Base-by-base conservation (phyloP, 2,888 invertebrate species). In the Polydrusus tereticollis region DNA sequence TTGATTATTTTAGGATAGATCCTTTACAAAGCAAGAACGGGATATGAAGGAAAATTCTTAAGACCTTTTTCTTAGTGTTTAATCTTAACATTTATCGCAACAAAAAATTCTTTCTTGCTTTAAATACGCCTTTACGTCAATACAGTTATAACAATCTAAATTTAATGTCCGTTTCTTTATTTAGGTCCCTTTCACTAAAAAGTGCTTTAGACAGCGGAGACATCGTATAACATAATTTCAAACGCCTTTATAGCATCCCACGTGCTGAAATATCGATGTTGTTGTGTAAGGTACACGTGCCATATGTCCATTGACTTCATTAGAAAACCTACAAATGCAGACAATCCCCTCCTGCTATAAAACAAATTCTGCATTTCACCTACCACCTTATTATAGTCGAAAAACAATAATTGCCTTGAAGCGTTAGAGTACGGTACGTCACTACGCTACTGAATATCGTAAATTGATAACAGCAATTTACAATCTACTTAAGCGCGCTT, bases 121-220 rank as follows among this genome's bases (percentile, higher is more conserved):
- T n/a, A n/a, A n/a, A n/a, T n/a, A n/a, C n/a, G n/a, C n/a, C n/a
- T n/a, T n/a, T n/a, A n/a, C n/a, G n/a, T n/a, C n/a, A n/a, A n/a
- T n/a, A n/a, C n/a, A n/a, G n/a, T n/a, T n/a, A n/a, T n/a, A n/a
- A n/a, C n/a, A n/a, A n/a, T n/a, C n/a, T n/a, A n/a, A n/a, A n/a
- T n/a, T n/a, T n/a, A 41, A 18, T 16, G 8, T 20, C 10, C 6
- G 20, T 2, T 23, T 47, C n/a, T 12, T 47, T 47, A 47, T 47
- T 47, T 47, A 23, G 47, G 58, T 63, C 29, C 63, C 63, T 63
- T 63, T 63, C 63, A 63, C 63, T 47, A 36, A 63, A 63, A 63
- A 50, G 33, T 63, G 29, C n/a, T 63, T 63, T 29, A 29, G 45
- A 21, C 47, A 63, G 20, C n/a, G 16, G 41, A 26, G 20, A 21